Percentiles rank a stretch among this genome's conserved stretches.
Evolutionary conservation across 2,797 vertebrate genomes (phyloP).

Genomic region (Pipistrellus pipistrellus): DNA sequence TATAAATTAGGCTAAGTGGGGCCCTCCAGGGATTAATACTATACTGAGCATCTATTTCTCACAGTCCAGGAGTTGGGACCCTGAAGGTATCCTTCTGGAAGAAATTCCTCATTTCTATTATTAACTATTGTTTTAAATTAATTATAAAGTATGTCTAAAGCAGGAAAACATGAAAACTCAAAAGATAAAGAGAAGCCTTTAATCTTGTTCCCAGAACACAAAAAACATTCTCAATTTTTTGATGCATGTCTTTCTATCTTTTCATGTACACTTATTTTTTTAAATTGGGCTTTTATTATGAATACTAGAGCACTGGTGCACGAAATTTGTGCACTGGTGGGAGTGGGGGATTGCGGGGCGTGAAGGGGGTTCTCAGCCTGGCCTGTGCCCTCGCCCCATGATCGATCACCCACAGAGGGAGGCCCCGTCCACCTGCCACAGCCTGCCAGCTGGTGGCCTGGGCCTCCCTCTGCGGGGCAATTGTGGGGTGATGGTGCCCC

Average conservation of each 20-base stretch:
- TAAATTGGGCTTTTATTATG: slow-evolving; percentile 52
- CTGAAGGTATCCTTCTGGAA: slow-evolving; percentile 46
- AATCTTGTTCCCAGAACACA: slow-evolving; percentile 2
- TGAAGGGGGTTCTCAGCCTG: too few species aligned
- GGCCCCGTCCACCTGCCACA: too few species aligned
- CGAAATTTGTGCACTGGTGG: too few species aligned
- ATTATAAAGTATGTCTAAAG: slow-evolving; percentile 54
- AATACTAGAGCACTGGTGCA: background rate
- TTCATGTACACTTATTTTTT: background rate
- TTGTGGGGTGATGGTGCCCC: too few species aligned
- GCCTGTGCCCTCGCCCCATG: too few species aligned
- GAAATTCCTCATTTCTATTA: slow-evolving; percentile 50
- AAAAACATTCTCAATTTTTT: slow-evolving; percentile 3
- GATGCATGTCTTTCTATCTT: background rate
- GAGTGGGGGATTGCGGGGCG: too few species aligned
- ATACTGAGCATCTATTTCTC: slow-evolving; percentile 54
- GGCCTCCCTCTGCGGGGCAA: too few species aligned
- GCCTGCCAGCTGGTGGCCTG: too few species aligned
- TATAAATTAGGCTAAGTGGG: slow-evolving; percentile 15
- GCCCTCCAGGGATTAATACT: background rate
- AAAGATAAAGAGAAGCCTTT: slow-evolving; percentile 32
- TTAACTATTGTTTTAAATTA: slow-evolving; percentile 49
- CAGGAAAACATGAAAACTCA: slow-evolving; percentile 19
- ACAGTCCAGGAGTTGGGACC: slow-evolving; percentile 23
- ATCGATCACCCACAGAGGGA: too few species aligned